A percentile compares a stretch with the other conserved stretches of the same genome.
Evolutionary conservation across 1,140 invertebrate species (phyloP).

Genomic region (Musca domestica): DNA sequence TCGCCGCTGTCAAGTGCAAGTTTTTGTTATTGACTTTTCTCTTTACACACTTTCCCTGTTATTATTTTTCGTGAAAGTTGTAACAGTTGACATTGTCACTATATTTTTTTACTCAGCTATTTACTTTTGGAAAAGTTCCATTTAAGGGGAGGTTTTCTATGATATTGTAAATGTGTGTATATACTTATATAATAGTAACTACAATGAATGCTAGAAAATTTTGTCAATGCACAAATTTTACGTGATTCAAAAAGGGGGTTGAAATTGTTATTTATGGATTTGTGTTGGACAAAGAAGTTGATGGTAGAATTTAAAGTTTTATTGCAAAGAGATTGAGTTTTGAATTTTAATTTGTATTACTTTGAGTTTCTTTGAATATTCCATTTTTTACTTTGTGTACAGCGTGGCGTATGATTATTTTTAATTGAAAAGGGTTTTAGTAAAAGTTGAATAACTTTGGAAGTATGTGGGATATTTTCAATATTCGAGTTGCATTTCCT

Average conservation of each 20-base stretch:
- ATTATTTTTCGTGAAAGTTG: not conserved
- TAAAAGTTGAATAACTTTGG: not conserved
- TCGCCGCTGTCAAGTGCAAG: not conserved
- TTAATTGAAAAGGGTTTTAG: not conserved
- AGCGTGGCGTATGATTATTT: not conserved
- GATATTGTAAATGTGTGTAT: not conserved
- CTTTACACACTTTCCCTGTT: not conserved
- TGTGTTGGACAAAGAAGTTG: no score
- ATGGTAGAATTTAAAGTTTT: no score
- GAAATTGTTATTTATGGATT: no score
- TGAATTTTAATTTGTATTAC: no score
- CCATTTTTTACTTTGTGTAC: not conserved
- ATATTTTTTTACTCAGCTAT: not conserved
- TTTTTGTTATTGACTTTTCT: not conserved
- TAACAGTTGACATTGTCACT: conserved; percentile 8
- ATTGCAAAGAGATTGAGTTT: no score
- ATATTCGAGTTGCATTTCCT: no score
- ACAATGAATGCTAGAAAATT: not conserved
- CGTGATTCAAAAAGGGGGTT: no score
- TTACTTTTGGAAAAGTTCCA: not conserved
- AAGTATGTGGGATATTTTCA: no score
- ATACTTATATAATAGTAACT: not conserved
- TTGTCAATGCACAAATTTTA: not conserved
- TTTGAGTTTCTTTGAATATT: no score
- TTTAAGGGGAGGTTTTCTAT: no score